These are phyloP conservation scores for Saimiri boliviensis DNA, from an alignment of 2,113 vertebrate species.

Conservation along the genomic window DNA sequence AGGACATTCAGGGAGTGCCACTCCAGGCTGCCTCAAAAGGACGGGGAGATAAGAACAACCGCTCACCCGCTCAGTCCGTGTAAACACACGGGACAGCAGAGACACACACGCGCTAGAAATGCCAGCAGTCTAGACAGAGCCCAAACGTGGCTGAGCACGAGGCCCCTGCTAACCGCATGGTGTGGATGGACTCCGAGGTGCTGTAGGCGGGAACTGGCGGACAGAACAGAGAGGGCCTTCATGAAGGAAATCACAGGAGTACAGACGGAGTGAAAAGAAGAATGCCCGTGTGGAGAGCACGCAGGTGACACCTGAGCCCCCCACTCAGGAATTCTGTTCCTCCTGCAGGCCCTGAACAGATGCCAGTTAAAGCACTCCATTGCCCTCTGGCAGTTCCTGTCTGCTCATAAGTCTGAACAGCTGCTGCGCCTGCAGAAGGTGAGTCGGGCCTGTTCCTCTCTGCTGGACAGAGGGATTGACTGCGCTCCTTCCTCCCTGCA, in stretches of 20 bases:
- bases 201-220: rapidly evolving
- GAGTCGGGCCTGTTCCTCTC: not conserved
- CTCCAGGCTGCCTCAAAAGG: not conserved
- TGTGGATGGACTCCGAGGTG: too few species aligned
- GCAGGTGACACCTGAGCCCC: not conserved
- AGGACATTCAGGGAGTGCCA: not conserved
- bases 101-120: rapidly evolving
- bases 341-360: constrained; percentile 86
- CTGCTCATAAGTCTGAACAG: constrained; percentile 91
- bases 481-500: rapidly evolving
- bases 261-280: not conserved
- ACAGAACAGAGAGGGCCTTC: not conserved
- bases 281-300: not conserved
- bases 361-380: constrained; percentile 90
- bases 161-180: rapidly evolving
- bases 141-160: not conserved
- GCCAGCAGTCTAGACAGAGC: not conserved
- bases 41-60: not conserved
- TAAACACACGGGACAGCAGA: rapidly evolving
- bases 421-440: constrained; percentile 91
- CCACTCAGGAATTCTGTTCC: not conserved
- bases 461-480: rapidly evolving
- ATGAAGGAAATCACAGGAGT: not conserved
- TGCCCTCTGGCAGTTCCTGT: constrained; percentile 94
- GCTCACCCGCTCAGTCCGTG: not conserved